A percentile compares a stretch with the other conserved stretches of the same genome.
These are phyloP conservation scores for Polypterus senegalus DNA, from an alignment of 2,113 vertebrate genomes.

Conservation along the genomic window DNA sequence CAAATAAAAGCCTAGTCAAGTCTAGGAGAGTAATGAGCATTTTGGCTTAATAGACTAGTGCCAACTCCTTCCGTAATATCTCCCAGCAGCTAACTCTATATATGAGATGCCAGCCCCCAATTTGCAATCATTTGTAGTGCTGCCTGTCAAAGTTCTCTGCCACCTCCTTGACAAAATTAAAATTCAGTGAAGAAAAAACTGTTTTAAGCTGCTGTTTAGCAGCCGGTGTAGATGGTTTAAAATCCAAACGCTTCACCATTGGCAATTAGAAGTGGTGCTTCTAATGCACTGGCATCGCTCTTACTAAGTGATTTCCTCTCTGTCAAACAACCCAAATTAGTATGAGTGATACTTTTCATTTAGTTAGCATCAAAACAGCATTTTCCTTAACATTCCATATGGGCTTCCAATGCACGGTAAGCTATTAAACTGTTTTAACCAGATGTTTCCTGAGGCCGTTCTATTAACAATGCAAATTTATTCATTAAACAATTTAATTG, in stretches of 20 bases:
- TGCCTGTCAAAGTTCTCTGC: not conserved
- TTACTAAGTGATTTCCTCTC: conserved; percentile 52
- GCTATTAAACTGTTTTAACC: conserved; percentile 41
- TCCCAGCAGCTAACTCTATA: not conserved
- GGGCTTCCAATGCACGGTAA: conserved; percentile 41
- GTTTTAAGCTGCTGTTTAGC: conserved; percentile 15
- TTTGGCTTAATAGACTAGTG: not conserved
- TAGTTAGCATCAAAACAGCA: conserved; percentile 49
- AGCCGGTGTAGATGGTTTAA: not conserved
- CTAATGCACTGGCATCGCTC: conserved; percentile 45
- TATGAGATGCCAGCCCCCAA: conserved; percentile 15
- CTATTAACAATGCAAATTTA: conserved; percentile 61
- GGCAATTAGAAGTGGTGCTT: conserved; percentile 40
- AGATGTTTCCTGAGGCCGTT: conserved; percentile 49
- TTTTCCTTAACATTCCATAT: conserved; percentile 52
- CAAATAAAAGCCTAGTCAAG: too few species aligned
- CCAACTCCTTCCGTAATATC: not conserved
- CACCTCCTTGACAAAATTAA: conserved; percentile 17
- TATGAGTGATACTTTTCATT: conserved; percentile 57
- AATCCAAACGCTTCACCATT: conserved; percentile 20
- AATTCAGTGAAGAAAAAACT: conserved; percentile 32
- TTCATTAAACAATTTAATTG: conserved; percentile 65
- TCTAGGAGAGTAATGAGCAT: not conserved
- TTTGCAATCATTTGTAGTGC: conserved; percentile 25
- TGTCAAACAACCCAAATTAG: conserved; percentile 51